A percentile compares a stretch with the other conserved stretches of the same genome.
Conservation (phyloP, 2,888 invertebrate genomes). For the Kryphioiulus occultus region DNA sequence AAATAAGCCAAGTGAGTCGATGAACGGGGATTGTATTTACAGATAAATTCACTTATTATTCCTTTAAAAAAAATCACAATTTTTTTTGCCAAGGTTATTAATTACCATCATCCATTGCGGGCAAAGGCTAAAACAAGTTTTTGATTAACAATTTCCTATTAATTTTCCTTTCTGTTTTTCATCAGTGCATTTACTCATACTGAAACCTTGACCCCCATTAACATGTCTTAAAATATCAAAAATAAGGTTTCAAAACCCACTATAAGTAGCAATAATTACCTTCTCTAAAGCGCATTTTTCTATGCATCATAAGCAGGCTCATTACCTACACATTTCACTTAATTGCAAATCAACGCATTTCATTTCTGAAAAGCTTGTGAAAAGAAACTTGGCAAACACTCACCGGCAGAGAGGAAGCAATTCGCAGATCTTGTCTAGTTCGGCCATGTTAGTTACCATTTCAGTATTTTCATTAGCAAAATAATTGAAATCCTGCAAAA, state of each 20-base stretch:
- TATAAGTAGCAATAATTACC: conserved; percentile 9
- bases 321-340: background rate
- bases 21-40: background rate
- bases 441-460: conserved; percentile 82
- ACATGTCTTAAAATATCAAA: background rate
- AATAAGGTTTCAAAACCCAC: background rate
- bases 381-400: conserved; percentile 32
- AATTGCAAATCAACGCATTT: conserved; percentile 19
- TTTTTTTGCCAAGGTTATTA: background rate
- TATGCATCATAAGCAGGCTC: conserved; percentile 5
- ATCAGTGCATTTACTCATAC: background rate
- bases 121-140: background rate
- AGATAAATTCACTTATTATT: background rate
- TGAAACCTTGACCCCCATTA: conserved; percentile 18
- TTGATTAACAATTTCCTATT: conserved; percentile 9
- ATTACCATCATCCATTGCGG: background rate
- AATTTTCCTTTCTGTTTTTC: background rate
- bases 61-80: background rate
- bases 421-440: conserved; percentile 92
- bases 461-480: conserved; percentile 77
- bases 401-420: conserved; percentile 65
- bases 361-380: background rate
- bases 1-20: background rate
- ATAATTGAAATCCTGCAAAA: conserved; percentile 74
- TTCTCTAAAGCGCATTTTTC: background rate